phyloP scores from a whole-genome alignment of 1,140 invertebrate species.

The Drosophila novamexicana region DNA sequence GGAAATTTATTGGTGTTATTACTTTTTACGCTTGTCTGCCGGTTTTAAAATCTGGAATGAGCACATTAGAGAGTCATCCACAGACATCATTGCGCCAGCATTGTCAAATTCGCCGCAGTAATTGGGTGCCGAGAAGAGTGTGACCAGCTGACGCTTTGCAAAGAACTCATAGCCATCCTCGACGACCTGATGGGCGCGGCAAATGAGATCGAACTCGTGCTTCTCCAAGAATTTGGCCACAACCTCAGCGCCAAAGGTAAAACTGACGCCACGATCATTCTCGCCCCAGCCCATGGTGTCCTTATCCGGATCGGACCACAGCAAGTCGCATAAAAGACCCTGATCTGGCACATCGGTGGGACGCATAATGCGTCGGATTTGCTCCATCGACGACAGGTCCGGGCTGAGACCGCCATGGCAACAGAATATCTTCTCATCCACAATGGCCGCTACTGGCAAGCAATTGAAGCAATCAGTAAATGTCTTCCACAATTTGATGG shows the following conservation, averaged over 20 bases:
- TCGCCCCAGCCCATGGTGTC: slow-evolving; percentile 96
- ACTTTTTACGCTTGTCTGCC: slow-evolving; percentile 99
- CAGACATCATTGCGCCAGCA: slow-evolving; percentile 99
- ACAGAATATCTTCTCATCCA: slow-evolving; percentile 99
- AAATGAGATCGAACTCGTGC: slow-evolving; percentile 98
- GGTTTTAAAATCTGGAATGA: slow-evolving; percentile 99
- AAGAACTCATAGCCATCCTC: slow-evolving; percentile 99
- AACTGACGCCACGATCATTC: slow-evolving; percentile 98
- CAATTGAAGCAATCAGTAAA: slow-evolving; percentile 99
- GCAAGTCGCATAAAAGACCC: slow-evolving; percentile 96
- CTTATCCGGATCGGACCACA: slow-evolving; percentile 99
- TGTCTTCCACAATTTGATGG: slow-evolving; percentile 99
- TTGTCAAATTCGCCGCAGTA: slow-evolving; percentile 99
- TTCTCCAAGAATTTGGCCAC: slow-evolving; percentile 97
- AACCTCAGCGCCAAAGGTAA: slow-evolving; percentile 97
- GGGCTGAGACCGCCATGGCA: slow-evolving; percentile 97
- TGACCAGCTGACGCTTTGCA: slow-evolving; percentile 98
- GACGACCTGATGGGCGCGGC: slow-evolving; percentile 98
- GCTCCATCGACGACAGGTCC: slow-evolving; percentile 96
- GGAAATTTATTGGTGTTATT: slow-evolving; percentile 94
- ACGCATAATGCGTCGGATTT: slow-evolving; percentile 95
- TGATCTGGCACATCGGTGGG: slow-evolving; percentile 97
- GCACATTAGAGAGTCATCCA: slow-evolving; percentile 99
- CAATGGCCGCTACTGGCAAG: slow-evolving; percentile 97
- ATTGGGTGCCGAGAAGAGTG: slow-evolving; percentile 98